These are phyloP conservation scores for Zygaena filipendulae DNA, from an alignment of 2,888 invertebrate species.

Conservation along the genomic window DNA sequence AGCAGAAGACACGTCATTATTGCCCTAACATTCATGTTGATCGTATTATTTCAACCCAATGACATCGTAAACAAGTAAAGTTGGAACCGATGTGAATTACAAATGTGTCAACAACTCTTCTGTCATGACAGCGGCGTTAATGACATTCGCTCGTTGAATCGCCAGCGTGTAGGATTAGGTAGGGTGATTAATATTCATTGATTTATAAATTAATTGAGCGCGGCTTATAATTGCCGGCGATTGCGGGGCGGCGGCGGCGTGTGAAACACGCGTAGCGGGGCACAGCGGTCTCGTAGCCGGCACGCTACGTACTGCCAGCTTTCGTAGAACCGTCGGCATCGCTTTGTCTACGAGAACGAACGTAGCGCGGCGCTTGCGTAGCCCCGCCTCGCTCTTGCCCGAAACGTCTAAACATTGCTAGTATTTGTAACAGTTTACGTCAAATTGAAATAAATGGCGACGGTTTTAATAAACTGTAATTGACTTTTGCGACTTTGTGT, in stretches of 20 bases:
- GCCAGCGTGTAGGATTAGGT: conserved; percentile 35
- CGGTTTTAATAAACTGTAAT: conserved; percentile 70
- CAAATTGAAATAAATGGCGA: conserved; percentile 70
- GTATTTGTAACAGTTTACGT: conserved; percentile 70
- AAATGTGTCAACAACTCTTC: conserved; percentile 37
- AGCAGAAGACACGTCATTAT: conserved; percentile 36
- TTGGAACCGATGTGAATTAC: conserved; percentile 38
- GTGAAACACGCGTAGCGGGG: conserved; percentile 20
- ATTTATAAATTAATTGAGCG: conserved; percentile 12
- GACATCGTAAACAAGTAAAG: conserved; percentile 42
- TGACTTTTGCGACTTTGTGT: conserved; percentile 68
- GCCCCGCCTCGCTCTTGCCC: conserved; percentile 59
- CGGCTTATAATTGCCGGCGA: conserved; percentile 27
- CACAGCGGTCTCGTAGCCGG: conserved; percentile 24
- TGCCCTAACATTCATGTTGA: too few relatives aligned
- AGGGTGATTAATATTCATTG: conserved; percentile 51
- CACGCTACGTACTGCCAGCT: conserved; percentile 28
- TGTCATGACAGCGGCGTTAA: conserved; percentile 39
- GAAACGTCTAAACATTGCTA: conserved; percentile 66
- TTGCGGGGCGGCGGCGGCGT: conserved; percentile 23
- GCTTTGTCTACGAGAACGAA: conserved; percentile 31
- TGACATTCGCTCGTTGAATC: conserved; percentile 48
- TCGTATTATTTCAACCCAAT: conserved; percentile 42
- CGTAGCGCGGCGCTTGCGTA: conserved; percentile 57
- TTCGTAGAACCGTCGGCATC: conserved; percentile 31